phyloP scores from a whole-genome alignment of 2,797 vertebrate genomes.

The Morelia viridis region DNA sequence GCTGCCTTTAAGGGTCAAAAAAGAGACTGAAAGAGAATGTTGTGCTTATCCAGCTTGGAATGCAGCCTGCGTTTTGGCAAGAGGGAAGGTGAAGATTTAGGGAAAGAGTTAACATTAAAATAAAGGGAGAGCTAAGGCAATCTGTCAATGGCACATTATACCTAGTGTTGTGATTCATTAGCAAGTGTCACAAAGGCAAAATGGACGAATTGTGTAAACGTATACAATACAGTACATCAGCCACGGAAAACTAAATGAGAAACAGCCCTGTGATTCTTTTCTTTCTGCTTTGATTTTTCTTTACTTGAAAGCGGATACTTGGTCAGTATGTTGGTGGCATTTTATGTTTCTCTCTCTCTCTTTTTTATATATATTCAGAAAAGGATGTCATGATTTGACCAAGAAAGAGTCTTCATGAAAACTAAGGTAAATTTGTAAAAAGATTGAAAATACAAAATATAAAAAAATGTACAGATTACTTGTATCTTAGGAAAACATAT shows the following conservation, averaged over 20 bases:
- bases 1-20: slow-evolving; percentile 39
- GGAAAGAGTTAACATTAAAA: slow-evolving; percentile 63
- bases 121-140: slow-evolving; percentile 73
- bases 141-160: slow-evolving; percentile 76
- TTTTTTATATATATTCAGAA: slow-evolving; percentile 42
- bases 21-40: slow-evolving; percentile 76
- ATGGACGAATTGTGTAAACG: slow-evolving; percentile 77
- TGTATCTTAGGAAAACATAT: slow-evolving; percentile 68
- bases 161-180: slow-evolving; percentile 71
- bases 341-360: slow-evolving; percentile 43
- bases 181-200: slow-evolving; percentile 77
- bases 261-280: slow-evolving; percentile 78
- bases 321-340: slow-evolving; percentile 56
- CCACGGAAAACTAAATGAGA: slow-evolving; percentile 69
- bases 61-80: slow-evolving; percentile 62
- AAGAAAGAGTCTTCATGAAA: slow-evolving; percentile 61
- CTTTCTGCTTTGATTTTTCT: slow-evolving; percentile 72
- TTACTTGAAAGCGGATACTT: slow-evolving; percentile 65
- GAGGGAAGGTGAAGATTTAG: slow-evolving; percentile 32
- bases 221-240: slow-evolving; percentile 77
- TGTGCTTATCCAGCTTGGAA: slow-evolving; percentile 79
- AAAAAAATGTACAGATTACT: slow-evolving; percentile 68
- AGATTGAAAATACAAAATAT: slow-evolving; percentile 75
- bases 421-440: slow-evolving; percentile 63
- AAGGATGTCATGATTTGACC: slow-evolving; percentile 65